A percentile compares a stretch with the other conserved stretches of the same genome.
These are phyloP conservation scores for Crocuta crocuta DNA, from an alignment of 2,113 vertebrate species.

Conservation along the genomic window DNA sequence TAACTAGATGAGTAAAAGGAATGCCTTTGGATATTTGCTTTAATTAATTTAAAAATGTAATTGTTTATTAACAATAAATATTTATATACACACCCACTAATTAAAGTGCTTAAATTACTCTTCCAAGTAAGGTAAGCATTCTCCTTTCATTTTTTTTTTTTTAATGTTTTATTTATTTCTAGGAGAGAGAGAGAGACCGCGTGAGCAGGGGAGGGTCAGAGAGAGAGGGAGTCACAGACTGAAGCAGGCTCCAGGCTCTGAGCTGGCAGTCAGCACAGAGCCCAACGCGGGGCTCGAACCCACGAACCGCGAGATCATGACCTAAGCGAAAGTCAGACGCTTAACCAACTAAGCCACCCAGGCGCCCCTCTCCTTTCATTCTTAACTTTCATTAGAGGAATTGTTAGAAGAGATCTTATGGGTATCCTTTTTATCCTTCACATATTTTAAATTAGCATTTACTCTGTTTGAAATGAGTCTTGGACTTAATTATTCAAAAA, in stretches of 20 bases:
- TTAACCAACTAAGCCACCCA: too few species aligned
- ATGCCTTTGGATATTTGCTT: slow-evolving; percentile 30
- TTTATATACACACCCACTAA: neutral
- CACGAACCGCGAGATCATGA: too few species aligned
- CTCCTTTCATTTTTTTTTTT: neutral
- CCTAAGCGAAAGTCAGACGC: too few species aligned
- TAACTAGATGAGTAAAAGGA: slow-evolving; percentile 26
- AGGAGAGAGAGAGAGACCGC: too few species aligned
- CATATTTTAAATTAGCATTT: slow-evolving; percentile 51
- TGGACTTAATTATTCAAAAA: neutral
- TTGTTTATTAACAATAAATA: slow-evolving; percentile 1
- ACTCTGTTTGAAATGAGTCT: slow-evolving; percentile 9
- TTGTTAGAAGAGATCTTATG: neutral
- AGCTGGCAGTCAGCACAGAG: too few species aligned
- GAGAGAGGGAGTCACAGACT: too few species aligned
- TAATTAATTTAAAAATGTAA: neutral
- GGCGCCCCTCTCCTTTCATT: neutral
- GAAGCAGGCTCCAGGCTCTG: too few species aligned
- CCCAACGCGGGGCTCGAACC: too few species aligned
- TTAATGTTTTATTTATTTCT: too few species aligned
- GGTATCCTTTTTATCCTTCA: slow-evolving; percentile 23
- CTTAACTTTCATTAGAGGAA: slow-evolving; percentile 6
- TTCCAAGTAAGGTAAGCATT: neutral
- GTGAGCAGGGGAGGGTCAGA: too few species aligned
- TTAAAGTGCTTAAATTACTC: slow-evolving; percentile 30